These are phyloP conservation scores for Muscicapa striata DNA, from an alignment of 2,797 vertebrate species.

Conservation along the genomic window DNA sequence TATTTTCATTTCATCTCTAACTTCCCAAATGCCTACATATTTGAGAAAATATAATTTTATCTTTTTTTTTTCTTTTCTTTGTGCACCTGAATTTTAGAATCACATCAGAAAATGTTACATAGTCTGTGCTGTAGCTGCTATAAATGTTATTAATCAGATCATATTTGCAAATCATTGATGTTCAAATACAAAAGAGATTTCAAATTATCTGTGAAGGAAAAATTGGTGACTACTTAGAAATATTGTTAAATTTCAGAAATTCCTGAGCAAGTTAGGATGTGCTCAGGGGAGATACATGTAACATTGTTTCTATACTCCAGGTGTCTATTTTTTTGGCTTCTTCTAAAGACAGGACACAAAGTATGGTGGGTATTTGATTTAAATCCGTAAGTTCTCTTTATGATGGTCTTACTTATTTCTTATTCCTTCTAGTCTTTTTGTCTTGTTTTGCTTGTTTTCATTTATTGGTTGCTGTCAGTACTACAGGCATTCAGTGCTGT, in stretches of 20 bases:
- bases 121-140: not conserved
- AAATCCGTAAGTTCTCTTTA: not conserved
- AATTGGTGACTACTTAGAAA: not conserved
- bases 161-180: not conserved
- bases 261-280: not conserved
- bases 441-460: not conserved
- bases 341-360: not conserved
- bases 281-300: not conserved
- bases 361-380: not conserved
- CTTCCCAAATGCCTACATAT: not conserved
- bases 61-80: accelerated
- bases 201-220: not conserved
- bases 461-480: not conserved
- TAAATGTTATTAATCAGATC: not conserved
- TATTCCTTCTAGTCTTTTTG: not conserved
- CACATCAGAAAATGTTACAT: not conserved
- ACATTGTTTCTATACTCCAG: not conserved
- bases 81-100: not conserved
- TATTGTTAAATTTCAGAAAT: not conserved
- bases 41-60: not conserved
- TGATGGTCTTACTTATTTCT: not conserved
- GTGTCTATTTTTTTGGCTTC: not conserved
- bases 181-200: not conserved
- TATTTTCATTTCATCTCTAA: not conserved
- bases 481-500: not conserved